phyloP scores from a whole-genome alignment of 2,888 invertebrate genomes.

The Epicampocera succincta region DNA sequence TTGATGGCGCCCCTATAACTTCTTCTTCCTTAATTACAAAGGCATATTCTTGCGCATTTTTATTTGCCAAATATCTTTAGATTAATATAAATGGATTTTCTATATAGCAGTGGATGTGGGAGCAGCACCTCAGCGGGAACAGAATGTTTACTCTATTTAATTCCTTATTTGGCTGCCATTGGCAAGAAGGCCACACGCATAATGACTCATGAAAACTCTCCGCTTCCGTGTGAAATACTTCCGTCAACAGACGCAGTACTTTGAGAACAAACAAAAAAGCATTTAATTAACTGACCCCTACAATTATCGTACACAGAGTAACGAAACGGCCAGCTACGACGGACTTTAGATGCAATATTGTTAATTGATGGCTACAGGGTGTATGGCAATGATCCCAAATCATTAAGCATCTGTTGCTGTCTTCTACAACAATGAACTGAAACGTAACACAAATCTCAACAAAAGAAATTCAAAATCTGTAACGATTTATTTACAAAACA shows the following conservation, averaged over 20 bases:
- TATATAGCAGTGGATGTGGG: too few species aligned
- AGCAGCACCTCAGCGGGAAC: too few species aligned
- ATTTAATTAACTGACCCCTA: constrained; percentile 47
- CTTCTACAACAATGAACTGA: background rate
- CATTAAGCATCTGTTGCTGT: constrained; percentile 61
- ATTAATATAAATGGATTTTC: constrained; percentile 48
- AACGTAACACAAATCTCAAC: constrained; percentile 17
- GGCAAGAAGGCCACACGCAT: constrained; percentile 30
- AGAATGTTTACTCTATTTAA: background rate
- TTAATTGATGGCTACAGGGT: constrained; percentile 31
- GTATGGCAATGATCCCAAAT: constrained; percentile 14
- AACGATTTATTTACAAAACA: constrained; percentile 52
- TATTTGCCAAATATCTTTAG: constrained; percentile 40
- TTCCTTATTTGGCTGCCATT: constrained; percentile 5
- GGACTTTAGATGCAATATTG: constrained; percentile 10
- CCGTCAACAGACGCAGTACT: constrained; percentile 48
- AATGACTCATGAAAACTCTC: constrained; percentile 23
- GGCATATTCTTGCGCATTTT: background rate
- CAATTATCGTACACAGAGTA: constrained; percentile 25
- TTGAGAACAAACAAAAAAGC: constrained; percentile 23
- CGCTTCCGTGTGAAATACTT: constrained; percentile 60
- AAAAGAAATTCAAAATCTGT: constrained; percentile 43
- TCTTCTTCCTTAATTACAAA: constrained; percentile 34
- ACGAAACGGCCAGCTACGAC: constrained; percentile 5
- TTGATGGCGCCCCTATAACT: too few species aligned